Base-by-base conservation (phyloP, 2,113 vertebrate species). In the Heterochromis multidens region DNA sequence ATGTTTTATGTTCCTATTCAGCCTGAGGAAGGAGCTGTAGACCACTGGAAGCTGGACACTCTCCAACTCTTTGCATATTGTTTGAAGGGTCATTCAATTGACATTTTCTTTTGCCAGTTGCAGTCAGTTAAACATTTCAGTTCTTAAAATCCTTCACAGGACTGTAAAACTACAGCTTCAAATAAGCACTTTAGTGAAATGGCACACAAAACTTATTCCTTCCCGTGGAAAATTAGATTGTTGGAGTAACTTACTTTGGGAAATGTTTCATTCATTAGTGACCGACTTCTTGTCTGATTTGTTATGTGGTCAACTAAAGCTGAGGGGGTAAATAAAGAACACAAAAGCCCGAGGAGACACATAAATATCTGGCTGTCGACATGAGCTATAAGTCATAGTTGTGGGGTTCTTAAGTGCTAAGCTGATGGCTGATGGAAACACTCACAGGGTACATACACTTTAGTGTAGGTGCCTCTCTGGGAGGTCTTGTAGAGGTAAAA, bases 1-100 rank as follows among this genome's bases (percentile, higher is more conserved):
- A 52, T 88, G 88, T 79, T 93, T 93, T 89, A 93, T 83, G 83
- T 87, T 78, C 76, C 79, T 76, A 84, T 94, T 94, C 85, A 91
- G 25, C 2, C 33, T 5, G 56, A 63, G 84, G 82, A 93, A 83
- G 46, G 33, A 84, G 62, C 37, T 63, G 52, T 21, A 70, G 40
- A 58, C 80, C 83, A 58, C 72, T 89, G 40, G 27, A 79, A 49
- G 33, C 63, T 79, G 62, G 74, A 90, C 61, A 16, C 54, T n/a
- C 43, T 89, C 80, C 84, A 87, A n/a, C 23, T 78, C 33, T 79
- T 77, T 23, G 72, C 62, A 89, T 49, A 63, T 86, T 81, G 77
- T 86, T 81, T 79, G 60, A 79, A 58, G n/a, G 37, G 54, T 60
- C 62, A 77, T 82, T 49, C 0, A 3, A 80, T 85, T 83, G 3